A percentile compares a stretch with the other conserved stretches of the same genome.
These are phyloP conservation scores for Limnephilus auricula DNA, from an alignment of 2,888 invertebrate species.

Conservation along the genomic window DNA sequence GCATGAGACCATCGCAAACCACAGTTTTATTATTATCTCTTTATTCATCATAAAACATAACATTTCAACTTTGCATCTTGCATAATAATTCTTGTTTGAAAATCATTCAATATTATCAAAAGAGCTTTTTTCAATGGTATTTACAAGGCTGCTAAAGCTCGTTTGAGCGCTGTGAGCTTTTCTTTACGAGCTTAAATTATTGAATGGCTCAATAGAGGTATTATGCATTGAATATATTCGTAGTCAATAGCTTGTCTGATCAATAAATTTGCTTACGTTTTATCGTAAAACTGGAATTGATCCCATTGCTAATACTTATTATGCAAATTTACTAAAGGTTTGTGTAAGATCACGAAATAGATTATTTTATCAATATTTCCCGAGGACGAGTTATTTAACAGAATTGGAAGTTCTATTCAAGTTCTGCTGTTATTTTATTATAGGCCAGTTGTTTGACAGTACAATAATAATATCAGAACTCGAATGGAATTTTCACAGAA, in stretches of 20 bases:
- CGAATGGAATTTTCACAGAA: too few species aligned
- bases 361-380: background rate
- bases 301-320: background rate
- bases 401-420: too few species aligned
- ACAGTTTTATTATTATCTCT: background rate
- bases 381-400: too few species aligned
- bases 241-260: background rate
- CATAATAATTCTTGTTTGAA: background rate
- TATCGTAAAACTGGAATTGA: background rate
- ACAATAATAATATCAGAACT: too few species aligned
- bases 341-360: background rate
- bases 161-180: background rate
- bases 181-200: slow-evolving; percentile 48
- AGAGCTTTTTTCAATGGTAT: background rate
- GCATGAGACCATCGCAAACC: background rate
- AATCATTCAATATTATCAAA: background rate
- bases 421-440: too few species aligned
- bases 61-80: slow-evolving; percentile 9
- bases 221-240: slow-evolving; percentile 34
- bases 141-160: background rate
- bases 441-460: too few species aligned
- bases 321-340: background rate
- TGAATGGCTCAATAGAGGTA: slow-evolving; percentile 27
- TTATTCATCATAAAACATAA: background rate
- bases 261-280: slow-evolving; percentile 34